phyloP scores from a whole-genome alignment of 92 coral and sea anemone genomes.

The Virgularia gustaviana region DNA sequence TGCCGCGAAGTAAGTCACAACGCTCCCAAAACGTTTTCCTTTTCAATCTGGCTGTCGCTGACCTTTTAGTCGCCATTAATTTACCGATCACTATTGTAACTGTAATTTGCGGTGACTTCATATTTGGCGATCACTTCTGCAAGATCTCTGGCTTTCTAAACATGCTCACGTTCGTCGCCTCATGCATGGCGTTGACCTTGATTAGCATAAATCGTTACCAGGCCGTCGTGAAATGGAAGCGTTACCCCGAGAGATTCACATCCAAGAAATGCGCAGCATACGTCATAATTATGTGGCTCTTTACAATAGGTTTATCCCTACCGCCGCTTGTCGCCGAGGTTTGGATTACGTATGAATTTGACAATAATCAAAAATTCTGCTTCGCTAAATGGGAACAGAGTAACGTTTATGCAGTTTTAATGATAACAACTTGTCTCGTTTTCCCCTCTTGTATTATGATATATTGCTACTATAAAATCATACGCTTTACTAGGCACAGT shows the following conservation, averaged over 20 bases:
- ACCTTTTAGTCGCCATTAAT: constrained; percentile 71
- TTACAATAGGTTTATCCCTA: constrained; percentile 55
- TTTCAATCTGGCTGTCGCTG: constrained; percentile 85
- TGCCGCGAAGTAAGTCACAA: constrained; percentile 42
- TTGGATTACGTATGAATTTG: constrained; percentile 67
- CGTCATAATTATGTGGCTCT: constrained; percentile 57
- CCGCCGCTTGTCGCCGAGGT: constrained; percentile 88
- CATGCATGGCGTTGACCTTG: constrained; percentile 77
- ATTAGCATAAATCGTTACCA: constrained; percentile 81
- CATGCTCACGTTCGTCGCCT: constrained; percentile 73
- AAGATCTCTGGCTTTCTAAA: constrained; percentile 64
- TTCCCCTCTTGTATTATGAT: constrained; percentile 67
- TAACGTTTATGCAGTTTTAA: constrained; percentile 74
- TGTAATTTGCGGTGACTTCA: constrained; percentile 53
- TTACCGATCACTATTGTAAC: constrained; percentile 79
- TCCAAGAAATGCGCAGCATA: constrained; percentile 18
- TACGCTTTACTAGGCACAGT: constrained; percentile 51
- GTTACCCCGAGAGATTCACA: constrained; percentile 52
- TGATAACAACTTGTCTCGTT: constrained; percentile 65
- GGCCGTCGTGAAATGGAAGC: constrained; percentile 76
- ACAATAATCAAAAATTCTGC: constrained; percentile 75
- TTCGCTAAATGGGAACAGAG: constrained; percentile 73
- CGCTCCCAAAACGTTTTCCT: constrained; percentile 67
- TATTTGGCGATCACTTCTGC: constrained; percentile 62
- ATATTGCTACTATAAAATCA: constrained; percentile 62